Percentiles rank a stretch among this genome's conserved stretches.
These are phyloP conservation scores for Pelodytes ibericus DNA, from an alignment of 2,797 vertebrate genomes.

Conservation along the genomic window DNA sequence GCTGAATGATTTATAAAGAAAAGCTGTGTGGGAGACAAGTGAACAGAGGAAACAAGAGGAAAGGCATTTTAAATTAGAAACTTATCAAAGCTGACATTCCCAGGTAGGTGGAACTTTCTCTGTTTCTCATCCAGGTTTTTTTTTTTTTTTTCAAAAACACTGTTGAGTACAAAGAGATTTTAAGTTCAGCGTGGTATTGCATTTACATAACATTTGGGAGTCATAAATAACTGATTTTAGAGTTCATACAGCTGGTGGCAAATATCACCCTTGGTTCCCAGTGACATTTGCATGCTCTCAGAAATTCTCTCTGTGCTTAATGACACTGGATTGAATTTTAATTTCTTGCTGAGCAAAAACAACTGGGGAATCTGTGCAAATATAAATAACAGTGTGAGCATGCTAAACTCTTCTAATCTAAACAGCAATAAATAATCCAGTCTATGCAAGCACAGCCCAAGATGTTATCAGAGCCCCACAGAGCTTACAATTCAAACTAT, in stretches of 20 bases:
- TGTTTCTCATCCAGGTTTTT: background rate
- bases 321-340: conserved; percentile 26
- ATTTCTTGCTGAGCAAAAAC: conserved; percentile 3
- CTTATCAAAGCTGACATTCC: conserved; percentile 8
- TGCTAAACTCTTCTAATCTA: background rate
- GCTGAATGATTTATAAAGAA: conserved; percentile 2
- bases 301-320: conserved; percentile 25
- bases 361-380: background rate
- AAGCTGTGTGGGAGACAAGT: conserved; percentile 1
- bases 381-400: conserved; percentile 16
- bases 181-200: background rate
- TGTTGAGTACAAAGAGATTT: background rate
- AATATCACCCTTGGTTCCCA: conserved; percentile 13
- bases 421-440: conserved; percentile 9
- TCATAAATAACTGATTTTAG: conserved; percentile 26
- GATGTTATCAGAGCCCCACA: background rate
- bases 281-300: conserved; percentile 33
- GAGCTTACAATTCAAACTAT: background rate
- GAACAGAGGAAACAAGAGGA: conserved; percentile 3
- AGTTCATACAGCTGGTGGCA: conserved; percentile 12
- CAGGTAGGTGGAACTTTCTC: background rate
- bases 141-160: background rate
- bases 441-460: background rate
- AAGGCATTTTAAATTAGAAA: background rate
- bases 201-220: conserved; percentile 39